phyloP scores from a whole-genome alignment of 2,888 invertebrate genomes.

The Crepidodera aurea region DNA sequence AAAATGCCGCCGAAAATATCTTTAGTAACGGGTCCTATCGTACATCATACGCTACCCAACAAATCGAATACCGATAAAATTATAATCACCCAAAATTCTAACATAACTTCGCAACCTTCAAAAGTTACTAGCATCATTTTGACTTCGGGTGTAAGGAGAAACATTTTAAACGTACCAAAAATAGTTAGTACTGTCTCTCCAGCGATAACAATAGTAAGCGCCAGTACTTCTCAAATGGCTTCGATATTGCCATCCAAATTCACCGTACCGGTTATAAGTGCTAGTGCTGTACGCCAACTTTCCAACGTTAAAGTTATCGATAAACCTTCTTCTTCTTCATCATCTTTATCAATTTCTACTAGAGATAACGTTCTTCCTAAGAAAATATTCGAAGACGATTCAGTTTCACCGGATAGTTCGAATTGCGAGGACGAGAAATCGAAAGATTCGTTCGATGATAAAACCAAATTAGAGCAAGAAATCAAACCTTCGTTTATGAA shows the following conservation, averaged over 20 bases:
- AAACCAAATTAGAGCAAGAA: slow-evolving; percentile 48
- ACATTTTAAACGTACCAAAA: slow-evolving; percentile 55
- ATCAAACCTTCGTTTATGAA: slow-evolving; percentile 43
- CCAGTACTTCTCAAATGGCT: slow-evolving; percentile 58
- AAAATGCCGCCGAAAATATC: slow-evolving; percentile 50
- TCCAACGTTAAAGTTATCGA: slow-evolving; percentile 62
- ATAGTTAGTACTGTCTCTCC: slow-evolving; percentile 54
- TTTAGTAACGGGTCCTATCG: slow-evolving; percentile 48
- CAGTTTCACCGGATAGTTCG: slow-evolving; percentile 67
- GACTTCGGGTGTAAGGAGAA: slow-evolving; percentile 48
- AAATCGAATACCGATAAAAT: slow-evolving; percentile 46
- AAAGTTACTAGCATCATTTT: slow-evolving; percentile 56
- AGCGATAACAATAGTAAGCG: slow-evolving; percentile 59
- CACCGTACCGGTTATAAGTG: slow-evolving; percentile 59
- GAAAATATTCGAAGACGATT: slow-evolving; percentile 74
- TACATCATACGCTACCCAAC: slow-evolving; percentile 41
- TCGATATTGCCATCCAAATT: slow-evolving; percentile 57
- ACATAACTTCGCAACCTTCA: slow-evolving; percentile 47
- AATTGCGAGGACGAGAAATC: slow-evolving; percentile 60
- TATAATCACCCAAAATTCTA: slow-evolving; percentile 52
- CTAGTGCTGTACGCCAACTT: slow-evolving; percentile 59
- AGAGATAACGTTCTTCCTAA: slow-evolving; percentile 70
- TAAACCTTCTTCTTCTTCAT: slow-evolving; percentile 58
- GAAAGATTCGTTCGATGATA: slow-evolving; percentile 54
- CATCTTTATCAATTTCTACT: slow-evolving; percentile 64